Evolutionary conservation across 2,888 invertebrate genomes (phyloP).

Genomic region (Macaria liturata): DNA sequence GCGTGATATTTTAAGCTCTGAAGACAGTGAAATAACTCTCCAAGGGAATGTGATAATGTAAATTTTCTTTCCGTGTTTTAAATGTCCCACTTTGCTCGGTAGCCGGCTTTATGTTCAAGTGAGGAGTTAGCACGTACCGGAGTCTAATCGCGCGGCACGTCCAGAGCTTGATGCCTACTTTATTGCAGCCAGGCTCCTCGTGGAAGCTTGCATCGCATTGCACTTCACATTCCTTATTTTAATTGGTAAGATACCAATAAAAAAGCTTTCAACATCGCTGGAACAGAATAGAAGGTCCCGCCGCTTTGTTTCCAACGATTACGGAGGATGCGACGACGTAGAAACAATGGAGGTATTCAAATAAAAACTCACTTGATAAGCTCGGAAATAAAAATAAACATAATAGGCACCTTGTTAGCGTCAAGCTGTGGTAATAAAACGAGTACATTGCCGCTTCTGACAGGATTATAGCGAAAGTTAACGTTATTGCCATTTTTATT

Average conservation of each 20-base stretch:
- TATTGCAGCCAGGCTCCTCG: constrained; percentile 60
- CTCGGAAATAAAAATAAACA: constrained; percentile 8
- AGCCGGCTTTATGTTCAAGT: constrained; percentile 48
- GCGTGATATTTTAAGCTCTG: constrained; percentile 40
- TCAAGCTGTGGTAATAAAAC: constrained; percentile 11
- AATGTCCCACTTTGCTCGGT: constrained; percentile 50
- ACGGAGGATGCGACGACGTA: constrained; percentile 6
- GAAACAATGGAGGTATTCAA: constrained; percentile 12
- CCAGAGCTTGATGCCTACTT: constrained; percentile 67
- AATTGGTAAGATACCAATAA: constrained; percentile 46
- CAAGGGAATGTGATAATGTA: constrained; percentile 57
- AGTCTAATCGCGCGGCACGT: constrained; percentile 65
- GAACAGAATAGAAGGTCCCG: constrained; percentile 17
- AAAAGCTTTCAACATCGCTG: constrained; percentile 14
- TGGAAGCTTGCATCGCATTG: constrained; percentile 53
- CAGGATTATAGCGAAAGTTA: constrained; percentile 14
- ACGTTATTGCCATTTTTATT: constrained; percentile 23
- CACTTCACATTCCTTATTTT: constrained; percentile 50
- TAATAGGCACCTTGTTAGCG: constrained; percentile 8
- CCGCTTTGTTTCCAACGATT: constrained; percentile 5
- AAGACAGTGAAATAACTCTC: constrained; percentile 48
- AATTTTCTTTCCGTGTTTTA: constrained; percentile 52
- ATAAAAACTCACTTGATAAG: constrained; percentile 17
- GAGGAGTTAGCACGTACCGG: constrained; percentile 61
- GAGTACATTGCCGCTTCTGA: constrained; percentile 14